phyloP scores from a whole-genome alignment of 2,888 invertebrate species.

The Drosophila mulleri region DNA sequence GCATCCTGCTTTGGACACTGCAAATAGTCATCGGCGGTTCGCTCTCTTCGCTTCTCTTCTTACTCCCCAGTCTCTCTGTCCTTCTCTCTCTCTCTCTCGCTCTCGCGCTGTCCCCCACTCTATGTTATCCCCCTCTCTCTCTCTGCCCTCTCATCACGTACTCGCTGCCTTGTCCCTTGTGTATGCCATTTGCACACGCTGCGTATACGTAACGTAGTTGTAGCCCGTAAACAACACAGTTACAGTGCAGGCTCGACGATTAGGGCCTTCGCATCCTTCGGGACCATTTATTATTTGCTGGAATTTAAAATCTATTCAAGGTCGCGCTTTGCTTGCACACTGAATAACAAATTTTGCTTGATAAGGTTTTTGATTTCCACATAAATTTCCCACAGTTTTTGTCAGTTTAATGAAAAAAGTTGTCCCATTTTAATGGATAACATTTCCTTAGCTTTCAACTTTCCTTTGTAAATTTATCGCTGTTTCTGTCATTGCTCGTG shows the following conservation, averaged over 20 bases:
- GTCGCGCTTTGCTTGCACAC: conserved; percentile 1
- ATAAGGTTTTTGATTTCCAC: neutral
- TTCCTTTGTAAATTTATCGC: neutral
- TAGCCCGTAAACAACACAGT: conserved; percentile 57
- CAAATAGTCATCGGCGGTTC: conserved; percentile 65
- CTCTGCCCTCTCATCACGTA: conserved; percentile 14
- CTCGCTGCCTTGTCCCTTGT: conserved; percentile 55
- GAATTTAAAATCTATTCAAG: conserved; percentile 9
- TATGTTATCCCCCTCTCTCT: neutral
- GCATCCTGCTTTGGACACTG: conserved; percentile 24
- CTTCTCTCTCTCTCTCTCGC: neutral
- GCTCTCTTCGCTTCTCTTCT: conserved; percentile 27
- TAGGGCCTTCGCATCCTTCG: neutral
- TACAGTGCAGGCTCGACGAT: conserved; percentile 20
- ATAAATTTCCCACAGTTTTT: neutral
- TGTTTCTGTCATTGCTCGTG: conserved; percentile 1
- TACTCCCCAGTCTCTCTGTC: neutral
- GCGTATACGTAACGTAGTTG: conserved; percentile 72
- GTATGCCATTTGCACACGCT: conserved; percentile 73
- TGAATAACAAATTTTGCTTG: neutral
- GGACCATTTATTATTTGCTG: conserved; percentile 10
- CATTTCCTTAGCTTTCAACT: neutral
- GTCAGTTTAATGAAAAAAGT: neutral
- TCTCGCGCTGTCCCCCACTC: neutral
- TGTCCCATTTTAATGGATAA: neutral